Evolutionary conservation across 2,888 invertebrate genomes (phyloP), one percentile per base, ranked within the genome.

Genomic region (Drosophila anomelani): DNA sequence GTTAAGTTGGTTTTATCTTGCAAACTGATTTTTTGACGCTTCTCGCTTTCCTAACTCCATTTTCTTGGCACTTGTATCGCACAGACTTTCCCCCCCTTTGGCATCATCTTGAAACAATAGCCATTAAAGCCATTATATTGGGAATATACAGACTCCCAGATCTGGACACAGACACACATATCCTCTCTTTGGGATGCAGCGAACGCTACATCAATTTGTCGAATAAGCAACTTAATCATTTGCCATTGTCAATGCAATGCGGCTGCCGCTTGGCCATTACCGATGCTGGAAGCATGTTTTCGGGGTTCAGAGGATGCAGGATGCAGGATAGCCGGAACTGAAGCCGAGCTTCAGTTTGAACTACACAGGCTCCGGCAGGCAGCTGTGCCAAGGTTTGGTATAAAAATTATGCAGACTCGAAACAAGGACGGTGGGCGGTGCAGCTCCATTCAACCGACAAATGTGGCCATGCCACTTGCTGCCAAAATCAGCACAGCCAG

Each of bases 201-300:
- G 64, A 66, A 74, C 71, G 77, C 77, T 78, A 78, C 87, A 85
- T 81, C 87, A 88, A 86, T 86, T 86, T 86, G 86, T 85, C 85
- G 82, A 89, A 87, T 86, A 87, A 87, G 89, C 89, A 86, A 89
- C 89, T 86, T 87, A 81, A 86, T 86, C 89, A 86, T 88, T 85
- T 78, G 75, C 73, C 70, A 84, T 80, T 85, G 85, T 76, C 78
- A 78, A 78, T 80, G 79, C 75, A 63, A 66, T 56, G 74, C 70
- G 46, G 60, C 70, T 70, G 70, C 59, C 46, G 51, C 56, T 60
- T 39, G 36, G 53, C 66, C 67, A 56, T 66, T 76, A 49, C 46
- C 73, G 68, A 32, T 57, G 56, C 46, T 71, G 55, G 29, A 29
- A 55, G 43, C 9, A 60, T 54, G 70, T 62, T 49, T 41, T 29